phyloP scores from a whole-genome alignment of 2,888 invertebrate species.

The Heliconius hortense region DNA sequence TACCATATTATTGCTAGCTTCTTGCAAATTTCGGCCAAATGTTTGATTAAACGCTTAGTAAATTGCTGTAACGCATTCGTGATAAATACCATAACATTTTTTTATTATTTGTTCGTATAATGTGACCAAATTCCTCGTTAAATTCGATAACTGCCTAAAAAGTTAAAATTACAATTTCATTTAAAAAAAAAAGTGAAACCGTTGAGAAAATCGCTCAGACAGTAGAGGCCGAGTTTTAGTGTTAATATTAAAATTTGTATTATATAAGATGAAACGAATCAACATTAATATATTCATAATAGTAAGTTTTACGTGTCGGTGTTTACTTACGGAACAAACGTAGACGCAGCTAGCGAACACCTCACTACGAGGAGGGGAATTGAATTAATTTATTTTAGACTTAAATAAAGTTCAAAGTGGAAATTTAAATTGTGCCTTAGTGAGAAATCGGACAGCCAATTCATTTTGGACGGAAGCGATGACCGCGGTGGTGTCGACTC shows the following conservation, averaged over 20 bases:
- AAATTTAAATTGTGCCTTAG: slow-evolving; percentile 81
- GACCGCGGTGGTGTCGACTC: slow-evolving; percentile 38
- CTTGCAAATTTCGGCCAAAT: slow-evolving; percentile 7
- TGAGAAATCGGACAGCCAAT: slow-evolving; percentile 69
- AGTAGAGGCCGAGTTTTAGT: slow-evolving; percentile 29
- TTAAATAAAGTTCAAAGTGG: slow-evolving; percentile 77
- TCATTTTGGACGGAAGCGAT: slow-evolving; percentile 58
- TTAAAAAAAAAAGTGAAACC: neutral
- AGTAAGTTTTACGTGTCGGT: slow-evolving; percentile 40
- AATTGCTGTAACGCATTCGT: neutral
- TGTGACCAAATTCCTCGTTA: slow-evolving; percentile 23
- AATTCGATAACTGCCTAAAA: neutral
- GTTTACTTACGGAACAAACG: slow-evolving; percentile 41
- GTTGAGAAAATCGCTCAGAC: slow-evolving; percentile 27
- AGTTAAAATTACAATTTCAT: neutral
- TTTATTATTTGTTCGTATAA: slow-evolving; percentile 1
- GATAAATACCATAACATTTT: slow-evolving; percentile 5
- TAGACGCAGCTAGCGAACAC: slow-evolving; percentile 45
- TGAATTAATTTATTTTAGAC: slow-evolving; percentile 71
- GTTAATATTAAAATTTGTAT: slow-evolving; percentile 39
- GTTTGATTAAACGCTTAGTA: slow-evolving; percentile 19
- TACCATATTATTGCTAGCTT: slow-evolving; percentile 29
- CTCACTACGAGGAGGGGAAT: slow-evolving; percentile 56
- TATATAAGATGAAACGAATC: slow-evolving; percentile 39
- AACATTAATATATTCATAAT: slow-evolving; percentile 38